phyloP scores from a whole-genome alignment of 2,113 vertebrate genomes.

The Aepyceros melampus region DNA sequence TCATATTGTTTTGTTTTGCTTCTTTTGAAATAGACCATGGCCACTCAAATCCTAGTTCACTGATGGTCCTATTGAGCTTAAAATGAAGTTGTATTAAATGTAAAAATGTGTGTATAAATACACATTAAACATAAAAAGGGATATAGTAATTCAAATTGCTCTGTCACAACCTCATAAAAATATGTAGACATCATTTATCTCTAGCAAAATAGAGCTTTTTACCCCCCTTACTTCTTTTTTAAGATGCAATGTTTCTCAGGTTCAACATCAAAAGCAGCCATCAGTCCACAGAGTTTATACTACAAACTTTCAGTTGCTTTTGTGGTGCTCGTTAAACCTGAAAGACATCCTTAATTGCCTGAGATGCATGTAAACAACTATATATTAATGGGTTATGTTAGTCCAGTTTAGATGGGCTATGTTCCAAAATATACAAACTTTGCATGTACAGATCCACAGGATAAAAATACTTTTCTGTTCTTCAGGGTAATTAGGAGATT shows the following conservation, averaged over 20 bases:
- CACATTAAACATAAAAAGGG: neutral
- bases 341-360: constrained; percentile 61
- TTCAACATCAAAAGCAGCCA: constrained; percentile 44
- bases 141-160: neutral
- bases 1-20: neutral
- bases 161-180: neutral
- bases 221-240: neutral
- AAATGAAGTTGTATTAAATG: neutral
- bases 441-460: constrained; percentile 43
- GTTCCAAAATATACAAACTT: constrained; percentile 58
- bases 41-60: neutral
- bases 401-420: constrained; percentile 54
- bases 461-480: constrained; percentile 46
- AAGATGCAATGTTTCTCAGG: neutral
- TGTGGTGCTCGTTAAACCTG: constrained; percentile 51
- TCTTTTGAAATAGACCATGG: neutral
- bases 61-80: neutral
- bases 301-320: constrained; percentile 50
- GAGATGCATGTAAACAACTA: constrained; percentile 56
- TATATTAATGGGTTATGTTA: constrained; percentile 60
- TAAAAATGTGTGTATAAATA: neutral
- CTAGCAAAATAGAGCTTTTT: neutral
- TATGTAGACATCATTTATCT: constrained; percentile 8
- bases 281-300: constrained; percentile 27
- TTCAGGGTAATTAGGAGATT: constrained; percentile 48